Conservation (phyloP, 2,113 vertebrate species). For the Nothocercus julius region DNA sequence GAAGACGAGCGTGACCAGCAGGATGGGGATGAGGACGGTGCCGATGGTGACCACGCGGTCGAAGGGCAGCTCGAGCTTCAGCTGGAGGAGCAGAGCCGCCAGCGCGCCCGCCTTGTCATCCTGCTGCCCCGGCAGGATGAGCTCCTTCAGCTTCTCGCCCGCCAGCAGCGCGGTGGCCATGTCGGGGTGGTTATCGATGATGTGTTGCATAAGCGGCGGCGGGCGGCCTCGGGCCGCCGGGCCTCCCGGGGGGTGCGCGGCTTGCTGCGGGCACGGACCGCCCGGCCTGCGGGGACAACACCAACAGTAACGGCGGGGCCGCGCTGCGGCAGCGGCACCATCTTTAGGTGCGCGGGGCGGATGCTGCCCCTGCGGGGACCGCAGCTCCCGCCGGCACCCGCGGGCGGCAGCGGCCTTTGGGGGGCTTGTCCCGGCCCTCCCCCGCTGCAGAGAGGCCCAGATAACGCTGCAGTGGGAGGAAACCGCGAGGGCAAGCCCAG, state of each 20-base stretch:
- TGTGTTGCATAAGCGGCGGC: conserved; percentile 91
- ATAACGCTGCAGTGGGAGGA: neutral
- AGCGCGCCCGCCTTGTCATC: conserved; percentile 91
- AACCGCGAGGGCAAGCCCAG: neutral
- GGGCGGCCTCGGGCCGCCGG: conserved; percentile 54
- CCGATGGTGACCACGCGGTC: conserved; percentile 97
- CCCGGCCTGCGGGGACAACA: conserved; percentile 47
- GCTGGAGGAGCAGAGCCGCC: conserved; percentile 92
- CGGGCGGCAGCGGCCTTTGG: neutral
- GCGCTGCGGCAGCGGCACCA: neutral
- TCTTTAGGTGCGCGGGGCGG: neutral
- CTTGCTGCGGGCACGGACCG: neutral
- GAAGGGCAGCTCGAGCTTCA: conserved; percentile 96
- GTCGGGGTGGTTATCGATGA: conserved; percentile 97
- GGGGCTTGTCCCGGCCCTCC: neutral
- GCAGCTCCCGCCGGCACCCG: neutral
- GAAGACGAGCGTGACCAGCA: conserved; percentile 96
- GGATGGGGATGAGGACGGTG: conserved; percentile 96
- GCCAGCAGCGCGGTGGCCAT: conserved; percentile 98
- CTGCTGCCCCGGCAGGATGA: conserved; percentile 94
- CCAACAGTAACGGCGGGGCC: neutral
- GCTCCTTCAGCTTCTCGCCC: conserved; percentile 97
- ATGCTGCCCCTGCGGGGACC: neutral
- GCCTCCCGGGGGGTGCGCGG: conserved; percentile 21
- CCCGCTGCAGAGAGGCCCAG: neutral